Conservation (phyloP, 2,113 vertebrate genomes). For the Mus spicilegus region DNA sequence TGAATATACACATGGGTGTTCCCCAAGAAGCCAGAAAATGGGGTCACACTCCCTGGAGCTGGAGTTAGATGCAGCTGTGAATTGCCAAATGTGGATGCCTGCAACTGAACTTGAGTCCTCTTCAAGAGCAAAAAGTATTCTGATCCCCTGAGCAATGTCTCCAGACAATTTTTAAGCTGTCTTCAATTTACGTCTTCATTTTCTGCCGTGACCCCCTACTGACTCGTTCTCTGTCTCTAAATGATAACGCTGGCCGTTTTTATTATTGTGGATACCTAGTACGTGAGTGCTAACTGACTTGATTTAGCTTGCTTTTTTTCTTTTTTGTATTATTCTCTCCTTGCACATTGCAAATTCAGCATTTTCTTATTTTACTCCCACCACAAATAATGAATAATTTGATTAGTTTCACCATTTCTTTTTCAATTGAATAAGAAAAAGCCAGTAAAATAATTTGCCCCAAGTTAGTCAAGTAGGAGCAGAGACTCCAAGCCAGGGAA, state of each 20-base stretch:
- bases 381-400: neutral
- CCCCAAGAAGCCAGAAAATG: neutral
- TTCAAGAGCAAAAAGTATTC: neutral
- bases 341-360: neutral
- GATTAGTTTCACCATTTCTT: neutral
- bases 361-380: neutral
- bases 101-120: neutral
- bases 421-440: conserved; percentile 11
- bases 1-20: neutral
- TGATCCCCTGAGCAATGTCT: too few species aligned
- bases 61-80: too few species aligned
- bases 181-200: neutral
- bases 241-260: neutral
- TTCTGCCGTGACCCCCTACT: neutral
- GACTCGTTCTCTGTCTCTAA: neutral
- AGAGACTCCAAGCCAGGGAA: neutral
- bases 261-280: neutral
- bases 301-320: neutral
- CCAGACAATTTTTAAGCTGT: neutral
- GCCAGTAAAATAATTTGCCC: neutral
- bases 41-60: neutral
- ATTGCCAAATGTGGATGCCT: neutral
- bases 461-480: neutral
- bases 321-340: neutral
- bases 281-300: neutral